phyloP scores from a whole-genome alignment of 2,113 vertebrate species.

The Clarias gariepinus region DNA sequence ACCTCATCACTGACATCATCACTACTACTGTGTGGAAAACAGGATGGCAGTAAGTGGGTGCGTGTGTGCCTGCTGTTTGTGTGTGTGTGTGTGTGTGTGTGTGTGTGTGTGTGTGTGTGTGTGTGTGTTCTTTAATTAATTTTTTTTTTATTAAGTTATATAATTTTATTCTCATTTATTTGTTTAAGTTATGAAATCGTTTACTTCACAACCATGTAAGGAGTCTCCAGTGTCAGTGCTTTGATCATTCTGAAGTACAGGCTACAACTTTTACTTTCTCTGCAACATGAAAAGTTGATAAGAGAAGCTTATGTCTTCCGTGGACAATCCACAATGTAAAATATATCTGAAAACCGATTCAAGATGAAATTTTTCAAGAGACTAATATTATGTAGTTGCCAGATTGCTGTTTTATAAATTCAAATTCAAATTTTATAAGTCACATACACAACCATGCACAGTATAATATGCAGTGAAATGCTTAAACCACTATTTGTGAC shows the following conservation, averaged over 20 bases:
- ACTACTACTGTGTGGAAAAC: slow-evolving; percentile 43
- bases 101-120: background rate
- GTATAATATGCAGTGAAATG: too few relatives aligned
- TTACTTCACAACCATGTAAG: too few relatives aligned
- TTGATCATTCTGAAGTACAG: background rate
- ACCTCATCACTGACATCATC: slow-evolving; percentile 75
- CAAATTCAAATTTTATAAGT: too few relatives aligned
- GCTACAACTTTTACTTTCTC: background rate
- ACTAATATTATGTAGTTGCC: too few relatives aligned
- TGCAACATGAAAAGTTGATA: background rate
- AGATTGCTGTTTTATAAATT: too few relatives aligned
- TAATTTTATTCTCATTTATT: background rate
- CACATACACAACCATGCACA: too few relatives aligned
- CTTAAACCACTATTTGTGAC: too few relatives aligned
- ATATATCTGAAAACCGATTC: background rate
- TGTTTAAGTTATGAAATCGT: too few relatives aligned
- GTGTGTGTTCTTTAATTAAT: background rate
- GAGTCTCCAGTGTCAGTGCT: background rate
- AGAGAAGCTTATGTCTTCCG: background rate
- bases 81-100: background rate
- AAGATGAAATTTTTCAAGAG: background rate
- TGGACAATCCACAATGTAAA: background rate
- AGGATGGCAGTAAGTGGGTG: slow-evolving; percentile 2
- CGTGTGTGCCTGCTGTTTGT: background rate
- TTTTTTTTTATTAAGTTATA: background rate